Base-by-base conservation (phyloP, 2,113 vertebrate species). In the Atractosteus spatula region DNA sequence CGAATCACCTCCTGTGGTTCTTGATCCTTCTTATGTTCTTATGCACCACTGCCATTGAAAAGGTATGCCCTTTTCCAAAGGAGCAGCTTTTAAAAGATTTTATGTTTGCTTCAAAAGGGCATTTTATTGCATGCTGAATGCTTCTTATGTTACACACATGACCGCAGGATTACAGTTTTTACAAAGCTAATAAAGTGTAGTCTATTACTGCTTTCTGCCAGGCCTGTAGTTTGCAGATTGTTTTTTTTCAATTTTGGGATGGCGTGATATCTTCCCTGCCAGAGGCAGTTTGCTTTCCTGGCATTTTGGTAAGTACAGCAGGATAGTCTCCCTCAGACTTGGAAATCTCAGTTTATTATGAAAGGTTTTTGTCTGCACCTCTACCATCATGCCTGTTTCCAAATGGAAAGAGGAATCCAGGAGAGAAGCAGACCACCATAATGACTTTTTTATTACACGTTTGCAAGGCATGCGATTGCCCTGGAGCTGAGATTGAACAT, bases 231-330 rank as follows among this genome's bases (percentile, higher is more conserved):
- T 68, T 82, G 78, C 64, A 59, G 75, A 81, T 82, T 78, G 76
- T 81, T 86, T 74, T 73, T 84, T 88, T 82, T 82, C 82, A 80
- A 66, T 77, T 82, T 81, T 86, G 86, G 79, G 83, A 83, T 84
- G 86, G 77, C 69, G 72, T 80, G 80, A 87, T 85, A 78, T 85
- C 82, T 83, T 77, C 75, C 66, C 74, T 77, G 71, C 73, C 77
- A 79, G 77, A 80, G 72, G 76, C 78, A 75, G 75, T 77, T 68
- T 72, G 76, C 80, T 73, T 70, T 73, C 68, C 72, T 71, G 66
- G 59, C 57, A 55, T 74, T 73, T 55, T 80, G 56, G 74, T 67
- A 80, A 68, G 17, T 63, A 64, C 69, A 72, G 65, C 55, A 72
- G 62, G 76, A 80, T 7, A 70, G 68, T 77, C 47, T 55, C 76